phyloP scores from a whole-genome alignment of 1,140 invertebrate genomes.

The Drosophila auraria region DNA sequence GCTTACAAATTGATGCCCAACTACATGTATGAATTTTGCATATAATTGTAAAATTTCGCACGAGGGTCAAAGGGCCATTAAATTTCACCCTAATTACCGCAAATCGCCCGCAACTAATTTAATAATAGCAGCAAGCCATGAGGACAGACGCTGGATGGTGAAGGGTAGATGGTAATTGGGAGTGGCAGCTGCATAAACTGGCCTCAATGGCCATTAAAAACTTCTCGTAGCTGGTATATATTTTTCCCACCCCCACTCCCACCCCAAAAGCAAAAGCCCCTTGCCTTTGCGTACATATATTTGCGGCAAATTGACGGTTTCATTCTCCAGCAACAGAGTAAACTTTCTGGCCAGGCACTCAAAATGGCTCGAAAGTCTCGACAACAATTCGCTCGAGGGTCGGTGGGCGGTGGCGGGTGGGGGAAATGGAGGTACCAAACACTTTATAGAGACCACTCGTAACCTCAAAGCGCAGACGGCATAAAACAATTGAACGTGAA shows the following conservation, averaged over 20 bases:
- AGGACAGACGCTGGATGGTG: background rate
- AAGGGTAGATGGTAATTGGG: slow-evolving; percentile 29
- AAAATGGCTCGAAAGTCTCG: slow-evolving; percentile 49
- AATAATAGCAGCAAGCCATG: slow-evolving; percentile 71
- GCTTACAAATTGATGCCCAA: too few relatives aligned
- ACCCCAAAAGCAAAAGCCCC: too few relatives aligned
- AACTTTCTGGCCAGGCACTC: slow-evolving; percentile 63
- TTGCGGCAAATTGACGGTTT: slow-evolving; percentile 69
- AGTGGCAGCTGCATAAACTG: slow-evolving; percentile 77
- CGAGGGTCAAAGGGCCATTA: slow-evolving; percentile 61
- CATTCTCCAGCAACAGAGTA: slow-evolving; percentile 48
- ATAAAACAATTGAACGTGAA: slow-evolving; percentile 80
- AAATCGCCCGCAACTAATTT: slow-evolving; percentile 83
- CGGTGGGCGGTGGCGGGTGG: background rate
- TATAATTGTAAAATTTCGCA: slow-evolving; percentile 9
- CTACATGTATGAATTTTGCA: background rate
- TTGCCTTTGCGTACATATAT: slow-evolving; percentile 43
- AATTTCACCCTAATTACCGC: slow-evolving; percentile 76
- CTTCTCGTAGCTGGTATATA: slow-evolving; percentile 45
- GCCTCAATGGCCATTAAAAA: slow-evolving; percentile 78
- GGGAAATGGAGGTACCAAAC: slow-evolving; percentile 14
- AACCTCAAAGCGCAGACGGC: slow-evolving; percentile 70
- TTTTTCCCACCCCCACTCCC: background rate
- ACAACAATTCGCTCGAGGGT: slow-evolving; percentile 55
- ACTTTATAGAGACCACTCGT: slow-evolving; percentile 55